A percentile compares a stretch with the other conserved stretches of the same genome.
These are phyloP conservation scores for Chelonia mydas DNA, from an alignment of 2,797 vertebrate genomes.

Conservation along the genomic window DNA sequence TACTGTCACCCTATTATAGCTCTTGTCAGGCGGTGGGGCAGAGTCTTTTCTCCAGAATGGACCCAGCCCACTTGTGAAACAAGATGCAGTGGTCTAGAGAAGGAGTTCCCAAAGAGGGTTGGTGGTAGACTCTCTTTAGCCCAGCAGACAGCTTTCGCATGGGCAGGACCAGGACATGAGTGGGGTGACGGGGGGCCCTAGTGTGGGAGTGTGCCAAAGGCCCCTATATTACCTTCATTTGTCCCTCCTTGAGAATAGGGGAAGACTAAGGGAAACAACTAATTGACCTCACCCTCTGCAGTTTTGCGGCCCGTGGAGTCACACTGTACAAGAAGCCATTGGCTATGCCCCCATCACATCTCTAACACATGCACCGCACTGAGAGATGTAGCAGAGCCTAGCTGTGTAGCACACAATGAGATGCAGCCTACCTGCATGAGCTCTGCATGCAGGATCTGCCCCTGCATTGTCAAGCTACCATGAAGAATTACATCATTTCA, in stretches of 20 bases:
- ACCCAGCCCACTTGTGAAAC: neutral
- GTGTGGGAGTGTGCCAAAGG: neutral
- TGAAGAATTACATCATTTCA: neutral
- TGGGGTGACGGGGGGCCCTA: neutral
- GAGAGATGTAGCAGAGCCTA: neutral
- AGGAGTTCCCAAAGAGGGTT: neutral
- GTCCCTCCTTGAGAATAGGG: neutral
- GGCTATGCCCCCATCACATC: neutral
- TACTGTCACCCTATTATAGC: neutral
- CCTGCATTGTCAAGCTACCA: neutral
- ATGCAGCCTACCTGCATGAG: neutral
- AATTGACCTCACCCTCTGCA: neutral
- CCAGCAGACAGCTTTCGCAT: neutral
- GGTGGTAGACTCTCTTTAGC: neutral
- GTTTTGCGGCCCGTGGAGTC: neutral
- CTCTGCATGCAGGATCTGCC: conserved; percentile 9
- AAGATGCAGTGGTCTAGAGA: neutral
- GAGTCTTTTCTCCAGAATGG: neutral
- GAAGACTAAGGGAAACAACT: neutral
- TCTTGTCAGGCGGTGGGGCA: rapidly evolving
- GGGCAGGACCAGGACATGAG: neutral
- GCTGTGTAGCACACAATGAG: neutral
- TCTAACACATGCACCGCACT: neutral
- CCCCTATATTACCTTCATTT: rapidly evolving
- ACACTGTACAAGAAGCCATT: neutral